Base-by-base conservation (phyloP, 1,140 invertebrate species). In the Drosophila ironensis region DNA sequence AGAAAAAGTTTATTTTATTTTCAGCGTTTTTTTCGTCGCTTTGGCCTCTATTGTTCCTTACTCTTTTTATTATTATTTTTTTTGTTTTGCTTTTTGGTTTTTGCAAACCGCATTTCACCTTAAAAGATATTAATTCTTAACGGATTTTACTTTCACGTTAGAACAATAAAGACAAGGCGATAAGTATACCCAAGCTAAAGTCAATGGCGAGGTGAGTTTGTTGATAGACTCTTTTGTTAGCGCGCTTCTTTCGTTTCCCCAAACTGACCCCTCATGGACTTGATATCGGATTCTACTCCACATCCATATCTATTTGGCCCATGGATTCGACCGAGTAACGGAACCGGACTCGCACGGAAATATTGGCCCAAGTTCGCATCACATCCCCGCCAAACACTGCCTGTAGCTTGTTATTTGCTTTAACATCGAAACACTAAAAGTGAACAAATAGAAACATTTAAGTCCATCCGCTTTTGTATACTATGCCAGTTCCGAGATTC, bases 71-170 rank as follows among this genome's bases (percentile, higher is more conserved):
- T 33, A 4, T 30, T 47, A 11, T 24, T 50, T 37, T 12, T 30
- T 27, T 8, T 42, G 22, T 46, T 57, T 27, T 57, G n/a, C n/a
- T 24, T 11, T 42, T 47, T 48, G 22, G 22, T 41, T 48, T 48
- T 38, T 48, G 12, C 40, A 46, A 50, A 37, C 33, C 53, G 37
- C 69, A 57, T 60, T 70, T 61, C 11, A 71, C 54, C 37, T 64
- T 60, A 74, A 74, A 77, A 84, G 80, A 74, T 84, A 84, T 84
- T 84, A 84, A 86, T 84, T 84, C 80, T 84, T 84, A 86, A 84
- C 80, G 80, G 80, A 78, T 84, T 84, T 84, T 84, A 84, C 80
- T 84, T 84, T 84, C 80, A 86, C 80, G 73, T 74, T 86, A 84
- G 80, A 84, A 86, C 80, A 84, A 84, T 84, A 84, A 86, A 74